Percentiles rank a stretch among this genome's conserved stretches.
Conservation (phyloP, 2,113 vertebrate species). For the Telmatochromis sp. region DNA sequence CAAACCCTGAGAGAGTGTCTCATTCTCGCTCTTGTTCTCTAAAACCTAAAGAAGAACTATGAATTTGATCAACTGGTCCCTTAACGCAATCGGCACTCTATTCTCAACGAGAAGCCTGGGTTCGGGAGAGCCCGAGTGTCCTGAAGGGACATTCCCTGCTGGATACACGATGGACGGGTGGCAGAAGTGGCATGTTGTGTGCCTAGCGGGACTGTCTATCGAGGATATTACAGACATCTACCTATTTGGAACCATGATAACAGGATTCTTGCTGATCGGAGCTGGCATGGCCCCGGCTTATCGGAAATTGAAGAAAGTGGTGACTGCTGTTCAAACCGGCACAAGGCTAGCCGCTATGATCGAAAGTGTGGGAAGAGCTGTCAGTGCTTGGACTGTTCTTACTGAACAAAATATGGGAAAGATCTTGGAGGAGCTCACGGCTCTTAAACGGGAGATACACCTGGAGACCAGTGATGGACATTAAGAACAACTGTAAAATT, state of each 20-base stretch:
- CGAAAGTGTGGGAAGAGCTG: background rate
- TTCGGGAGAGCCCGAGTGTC: background rate
- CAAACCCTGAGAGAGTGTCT: background rate
- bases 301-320: background rate
- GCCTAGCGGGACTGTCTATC: background rate
- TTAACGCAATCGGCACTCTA: background rate
- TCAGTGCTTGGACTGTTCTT: background rate
- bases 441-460: background rate
- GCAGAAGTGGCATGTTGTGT: background rate
- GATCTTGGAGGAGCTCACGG: background rate
- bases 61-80: background rate
- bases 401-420: background rate
- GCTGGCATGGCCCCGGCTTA: background rate
- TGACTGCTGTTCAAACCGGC: background rate
- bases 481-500: background rate
- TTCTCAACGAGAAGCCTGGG: background rate
- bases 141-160: background rate
- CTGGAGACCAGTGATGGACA: background rate
- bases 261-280: rapidly evolving
- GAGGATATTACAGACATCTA: rapidly evolving
- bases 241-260: background rate
- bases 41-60: background rate
- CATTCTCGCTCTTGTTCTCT: background rate
- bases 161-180: background rate
- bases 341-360: background rate